These are phyloP conservation scores for Camelus dromedarius DNA, from an alignment of 2,113 vertebrate genomes.

Conservation along the genomic window DNA sequence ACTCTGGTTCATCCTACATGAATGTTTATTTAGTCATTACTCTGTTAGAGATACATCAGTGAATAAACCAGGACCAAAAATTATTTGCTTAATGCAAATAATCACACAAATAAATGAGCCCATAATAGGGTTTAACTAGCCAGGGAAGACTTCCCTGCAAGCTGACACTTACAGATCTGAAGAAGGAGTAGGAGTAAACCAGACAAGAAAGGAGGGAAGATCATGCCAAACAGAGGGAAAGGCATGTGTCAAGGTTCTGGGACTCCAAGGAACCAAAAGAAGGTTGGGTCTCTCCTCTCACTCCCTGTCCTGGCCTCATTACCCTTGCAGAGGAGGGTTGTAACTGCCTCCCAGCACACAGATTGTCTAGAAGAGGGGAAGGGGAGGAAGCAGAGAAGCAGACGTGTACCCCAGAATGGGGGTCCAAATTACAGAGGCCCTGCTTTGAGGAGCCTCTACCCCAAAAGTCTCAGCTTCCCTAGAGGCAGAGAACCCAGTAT, in stretches of 20 bases:
- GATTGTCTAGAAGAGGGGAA: not conserved
- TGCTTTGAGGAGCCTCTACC: not conserved
- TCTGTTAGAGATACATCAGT: not conserved
- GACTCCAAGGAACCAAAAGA: not conserved
- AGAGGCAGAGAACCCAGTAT: not conserved
- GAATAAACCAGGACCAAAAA: not conserved
- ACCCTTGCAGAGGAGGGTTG: not conserved
- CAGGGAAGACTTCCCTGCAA: not conserved
- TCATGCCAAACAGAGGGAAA: not conserved
- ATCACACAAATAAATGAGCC: not conserved
- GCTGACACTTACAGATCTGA: not conserved
- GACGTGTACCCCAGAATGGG: not conserved
- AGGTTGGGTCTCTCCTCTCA: not conserved
- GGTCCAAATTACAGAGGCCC: not conserved
- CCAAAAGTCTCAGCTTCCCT: not conserved
- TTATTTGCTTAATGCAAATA: not conserved
- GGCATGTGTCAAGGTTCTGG: not conserved
- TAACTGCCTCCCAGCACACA: not conserved
- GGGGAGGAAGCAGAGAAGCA: not conserved
- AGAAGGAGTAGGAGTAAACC: not conserved
- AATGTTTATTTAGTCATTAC: not conserved
- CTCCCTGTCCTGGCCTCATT: not conserved
- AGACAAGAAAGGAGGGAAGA: not conserved
- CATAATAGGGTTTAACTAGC: not conserved
- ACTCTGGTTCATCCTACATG: not conserved